Evolutionary conservation across 1,140 invertebrate species (phyloP), one percentile per base, ranked within the genome.

Genomic region (Catajapyx aquilonaris): DNA sequence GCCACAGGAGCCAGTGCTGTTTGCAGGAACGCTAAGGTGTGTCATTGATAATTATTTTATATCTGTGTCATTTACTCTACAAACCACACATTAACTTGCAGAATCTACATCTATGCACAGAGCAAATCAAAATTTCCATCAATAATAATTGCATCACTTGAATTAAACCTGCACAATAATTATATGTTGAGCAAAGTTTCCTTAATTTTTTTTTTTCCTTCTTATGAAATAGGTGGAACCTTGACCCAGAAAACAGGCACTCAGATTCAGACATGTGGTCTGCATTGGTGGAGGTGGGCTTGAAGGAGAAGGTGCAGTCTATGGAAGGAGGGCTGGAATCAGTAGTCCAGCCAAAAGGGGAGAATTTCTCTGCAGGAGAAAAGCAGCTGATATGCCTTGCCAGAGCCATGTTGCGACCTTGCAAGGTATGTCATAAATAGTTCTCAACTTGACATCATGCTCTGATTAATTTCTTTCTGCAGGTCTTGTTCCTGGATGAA

Each of bases 331-430:
- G 54, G 36, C 51, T 66, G 13, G 13, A 28, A 9, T 7, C 7
- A 28, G 36, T 38, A 34, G 56, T 69, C 4, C 47, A 55, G 15
- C 61, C 65, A 41, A 57, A 56, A 46, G 66, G 68, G 22, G 54
- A 55, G 32, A 69, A 70, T 48, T 64, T 71, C 44, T 68, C 64
- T 15, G 51, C 62, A 31, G 62, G 64, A 2, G 54, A 67, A 46
- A 43, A 53, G 17, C 62, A 64, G 36, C 46, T 64, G 7, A 20
- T 67, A 1, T 66, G 62, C 36, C 48, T 64, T 49, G 58, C 59
- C 2, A 36, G 62, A 44, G 60, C 62, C 13, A 39, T 64, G 10
- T 46, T 64, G 4, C 46, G 53, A 22, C 52, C 56, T 13, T 50
- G 54, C 31, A 59, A 60, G 44, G 56, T 66, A 19, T 44, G 41